phyloP scores from a whole-genome alignment of 1,140 invertebrate genomes.

The Halyomorpha halys region DNA sequence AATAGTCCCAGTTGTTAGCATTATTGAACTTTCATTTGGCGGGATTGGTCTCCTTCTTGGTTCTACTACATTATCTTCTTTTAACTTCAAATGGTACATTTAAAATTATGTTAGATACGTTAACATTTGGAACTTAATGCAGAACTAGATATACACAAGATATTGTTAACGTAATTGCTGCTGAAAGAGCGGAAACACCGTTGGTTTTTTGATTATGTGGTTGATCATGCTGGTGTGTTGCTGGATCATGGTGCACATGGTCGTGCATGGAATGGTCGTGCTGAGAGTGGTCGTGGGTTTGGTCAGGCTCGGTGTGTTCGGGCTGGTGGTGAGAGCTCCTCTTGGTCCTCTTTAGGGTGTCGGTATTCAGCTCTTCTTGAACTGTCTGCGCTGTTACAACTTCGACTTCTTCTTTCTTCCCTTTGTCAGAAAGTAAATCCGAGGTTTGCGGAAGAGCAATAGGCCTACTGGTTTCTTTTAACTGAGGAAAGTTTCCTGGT shows the following conservation, averaged over 20 bases:
- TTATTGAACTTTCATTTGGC: no score
- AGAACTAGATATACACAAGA: no score
- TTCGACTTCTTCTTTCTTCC: slow-evolving; percentile 25
- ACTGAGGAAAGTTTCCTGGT: slow-evolving; percentile 33
- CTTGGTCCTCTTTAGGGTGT: slow-evolving; percentile 32
- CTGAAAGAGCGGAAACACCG: slow-evolving; percentile 30
- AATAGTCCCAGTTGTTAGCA: no score
- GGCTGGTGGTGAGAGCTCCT: slow-evolving; percentile 34
- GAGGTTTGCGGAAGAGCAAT: slow-evolving; percentile 31
- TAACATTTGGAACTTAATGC: slow-evolving; percentile 19
- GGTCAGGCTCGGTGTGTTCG: slow-evolving; percentile 28
- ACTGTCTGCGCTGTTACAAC: slow-evolving; percentile 17
- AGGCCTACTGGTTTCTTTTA: slow-evolving; percentile 25
- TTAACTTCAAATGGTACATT: no score
- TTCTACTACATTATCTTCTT: no score
- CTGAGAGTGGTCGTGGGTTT: slow-evolving; percentile 26
- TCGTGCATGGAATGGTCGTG: slow-evolving; percentile 2
- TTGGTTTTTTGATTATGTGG: slow-evolving; percentile 31
- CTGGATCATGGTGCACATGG: background rate
- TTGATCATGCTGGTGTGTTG: background rate
- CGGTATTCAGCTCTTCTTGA: slow-evolving; percentile 25
- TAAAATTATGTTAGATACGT: no score
- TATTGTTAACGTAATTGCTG: background rate
- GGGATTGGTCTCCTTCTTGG: no score
- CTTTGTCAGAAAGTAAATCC: slow-evolving; percentile 18